phyloP scores from a whole-genome alignment of 1,140 invertebrate species.

The Antheraea mylitta region DNA sequence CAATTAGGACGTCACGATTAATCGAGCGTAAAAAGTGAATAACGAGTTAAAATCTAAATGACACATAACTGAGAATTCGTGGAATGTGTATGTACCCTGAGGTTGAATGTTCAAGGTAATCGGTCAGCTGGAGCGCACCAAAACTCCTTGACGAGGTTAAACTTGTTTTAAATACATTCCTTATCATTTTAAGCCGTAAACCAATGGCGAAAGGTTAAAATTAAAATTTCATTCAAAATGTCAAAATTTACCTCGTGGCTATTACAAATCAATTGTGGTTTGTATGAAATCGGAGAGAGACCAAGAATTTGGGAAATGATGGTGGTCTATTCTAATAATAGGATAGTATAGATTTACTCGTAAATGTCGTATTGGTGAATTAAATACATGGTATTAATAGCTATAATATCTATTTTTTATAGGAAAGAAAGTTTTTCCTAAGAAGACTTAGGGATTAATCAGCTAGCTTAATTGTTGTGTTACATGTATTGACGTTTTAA shows the following conservation, averaged over 20 bases:
- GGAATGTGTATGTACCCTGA: neutral
- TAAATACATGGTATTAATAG: too few species aligned
- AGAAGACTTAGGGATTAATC: too few species aligned
- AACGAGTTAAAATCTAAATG: slow-evolving; percentile 6
- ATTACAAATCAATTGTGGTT: slow-evolving; percentile 9
- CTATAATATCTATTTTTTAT: too few species aligned
- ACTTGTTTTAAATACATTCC: neutral
- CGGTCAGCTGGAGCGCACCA: neutral
- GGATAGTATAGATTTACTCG: too few species aligned
- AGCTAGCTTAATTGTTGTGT: too few species aligned
- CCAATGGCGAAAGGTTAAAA: neutral
- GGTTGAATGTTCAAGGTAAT: slow-evolving; percentile 10
- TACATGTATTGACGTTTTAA: too few species aligned
- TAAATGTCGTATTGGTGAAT: too few species aligned
- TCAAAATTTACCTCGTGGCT: slow-evolving; percentile 9
- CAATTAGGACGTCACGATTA: neutral
- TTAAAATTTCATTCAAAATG: neutral
- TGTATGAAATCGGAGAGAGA: too few species aligned
- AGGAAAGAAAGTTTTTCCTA: too few species aligned
- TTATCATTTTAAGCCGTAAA: neutral
- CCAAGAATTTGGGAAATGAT: too few species aligned
- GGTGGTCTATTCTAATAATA: too few species aligned
- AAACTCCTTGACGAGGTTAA: slow-evolving; percentile 13
- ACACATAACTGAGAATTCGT: slow-evolving; percentile 11
- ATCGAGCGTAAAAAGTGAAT: neutral